phyloP scores from a whole-genome alignment of 2,113 vertebrate genomes.

The Mohoua ochrocephala region DNA sequence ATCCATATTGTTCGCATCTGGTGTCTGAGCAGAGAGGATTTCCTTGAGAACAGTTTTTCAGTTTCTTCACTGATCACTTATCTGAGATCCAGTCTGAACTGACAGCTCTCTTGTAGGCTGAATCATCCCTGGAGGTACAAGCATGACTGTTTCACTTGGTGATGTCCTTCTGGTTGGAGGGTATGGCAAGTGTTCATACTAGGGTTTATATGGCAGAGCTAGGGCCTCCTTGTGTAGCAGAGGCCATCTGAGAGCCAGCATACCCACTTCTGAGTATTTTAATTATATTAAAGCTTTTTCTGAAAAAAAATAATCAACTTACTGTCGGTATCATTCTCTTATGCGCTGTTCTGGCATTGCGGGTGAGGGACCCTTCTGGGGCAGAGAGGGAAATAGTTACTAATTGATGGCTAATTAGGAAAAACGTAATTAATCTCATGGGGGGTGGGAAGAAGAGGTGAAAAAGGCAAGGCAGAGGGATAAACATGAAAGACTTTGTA shows the following conservation, averaged over 20 bases:
- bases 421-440: neutral
- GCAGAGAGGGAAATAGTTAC: neutral
- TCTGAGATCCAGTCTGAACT: neutral
- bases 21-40: neutral
- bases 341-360: neutral
- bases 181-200: neutral
- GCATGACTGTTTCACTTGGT: neutral
- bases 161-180: neutral
- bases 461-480: neutral
- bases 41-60: neutral
- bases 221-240: neutral
- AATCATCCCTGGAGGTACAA: neutral
- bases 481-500: neutral
- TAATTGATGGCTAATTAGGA: neutral
- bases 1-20: neutral
- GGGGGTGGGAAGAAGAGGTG: neutral
- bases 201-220: neutral
- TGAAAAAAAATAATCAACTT: neutral
- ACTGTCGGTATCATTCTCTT: accelerated
- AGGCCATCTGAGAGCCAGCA: neutral
- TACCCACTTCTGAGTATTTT: neutral
- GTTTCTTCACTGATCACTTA: neutral
- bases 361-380: neutral
- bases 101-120: neutral
- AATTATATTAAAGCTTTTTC: neutral